phyloP scores from a whole-genome alignment of 2,888 invertebrate species.

The Empis livida region DNA sequence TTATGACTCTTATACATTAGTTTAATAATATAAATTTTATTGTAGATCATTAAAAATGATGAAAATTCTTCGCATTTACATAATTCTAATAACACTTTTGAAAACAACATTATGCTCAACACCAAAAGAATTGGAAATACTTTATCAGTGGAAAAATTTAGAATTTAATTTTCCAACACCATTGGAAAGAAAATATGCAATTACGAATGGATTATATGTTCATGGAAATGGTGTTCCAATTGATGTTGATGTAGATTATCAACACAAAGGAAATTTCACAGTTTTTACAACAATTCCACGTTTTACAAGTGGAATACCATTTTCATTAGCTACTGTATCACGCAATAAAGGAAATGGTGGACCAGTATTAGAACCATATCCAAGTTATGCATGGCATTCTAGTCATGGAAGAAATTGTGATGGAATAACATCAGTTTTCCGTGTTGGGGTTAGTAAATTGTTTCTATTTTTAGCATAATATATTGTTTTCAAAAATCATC shows the following conservation, averaged over 20 bases:
- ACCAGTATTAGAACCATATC: conserved; percentile 46
- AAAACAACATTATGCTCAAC: too few relatives aligned
- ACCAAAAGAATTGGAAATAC: conserved; percentile 30
- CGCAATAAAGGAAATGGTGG: conserved; percentile 30
- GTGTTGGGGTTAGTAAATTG: conserved; percentile 57
- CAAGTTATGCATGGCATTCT: conserved; percentile 50
- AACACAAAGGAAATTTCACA: conserved; percentile 29
- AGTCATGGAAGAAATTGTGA: conserved; percentile 45
- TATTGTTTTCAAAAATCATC: too few relatives aligned
- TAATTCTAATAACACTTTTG: too few relatives aligned
- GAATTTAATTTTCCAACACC: conserved; percentile 50
- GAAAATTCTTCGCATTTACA: too few relatives aligned
- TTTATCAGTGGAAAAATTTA: conserved; percentile 51
- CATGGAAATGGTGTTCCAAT: conserved; percentile 50
- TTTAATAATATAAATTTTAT: too few relatives aligned
- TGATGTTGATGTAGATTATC: conserved; percentile 24
- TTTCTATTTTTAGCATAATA: too few relatives aligned
- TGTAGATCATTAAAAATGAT: too few relatives aligned
- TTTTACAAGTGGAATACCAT: conserved; percentile 57
- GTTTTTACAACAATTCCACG: conserved; percentile 62
- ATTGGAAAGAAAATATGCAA: conserved; percentile 35
- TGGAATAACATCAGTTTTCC: conserved; percentile 59
- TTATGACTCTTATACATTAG: too few relatives aligned
- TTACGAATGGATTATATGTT: conserved; percentile 39
- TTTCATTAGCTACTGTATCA: conserved; percentile 52